A percentile compares a stretch with the other conserved stretches of the same genome.
Conservation (phyloP, 2,888 invertebrate species). For the Ophion ventricosus region DNA sequence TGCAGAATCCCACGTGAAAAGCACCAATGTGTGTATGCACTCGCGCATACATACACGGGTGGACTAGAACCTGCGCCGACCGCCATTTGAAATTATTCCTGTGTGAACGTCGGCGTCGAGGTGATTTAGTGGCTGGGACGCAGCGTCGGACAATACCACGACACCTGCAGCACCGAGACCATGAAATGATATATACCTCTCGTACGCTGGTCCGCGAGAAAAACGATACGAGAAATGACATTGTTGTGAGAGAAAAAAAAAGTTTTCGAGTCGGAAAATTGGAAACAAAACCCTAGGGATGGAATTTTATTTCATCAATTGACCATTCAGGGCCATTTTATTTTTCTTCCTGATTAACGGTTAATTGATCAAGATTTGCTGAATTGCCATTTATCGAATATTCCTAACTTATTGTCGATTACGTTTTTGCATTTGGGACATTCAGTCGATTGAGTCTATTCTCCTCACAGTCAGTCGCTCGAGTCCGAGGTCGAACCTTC, state of each 20-base stretch:
- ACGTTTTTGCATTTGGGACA: neutral
- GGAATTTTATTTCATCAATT: too few species aligned
- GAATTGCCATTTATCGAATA: neutral
- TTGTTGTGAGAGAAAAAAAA: neutral
- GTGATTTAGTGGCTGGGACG: conserved; percentile 77
- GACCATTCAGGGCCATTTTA: neutral
- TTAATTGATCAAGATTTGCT: neutral
- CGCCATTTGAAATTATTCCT: conserved; percentile 72
- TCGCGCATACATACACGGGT: neutral
- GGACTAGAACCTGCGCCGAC: conserved; percentile 26
- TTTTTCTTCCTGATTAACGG: neutral
- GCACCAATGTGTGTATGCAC: conserved; percentile 70
- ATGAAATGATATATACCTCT: conserved; percentile 40
- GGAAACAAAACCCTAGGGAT: neutral
- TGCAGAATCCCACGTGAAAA: conserved; percentile 53
- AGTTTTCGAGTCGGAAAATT: neutral
- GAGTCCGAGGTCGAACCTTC: conserved; percentile 59
- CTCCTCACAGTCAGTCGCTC: conserved; percentile 38
- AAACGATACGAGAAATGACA: neutral
- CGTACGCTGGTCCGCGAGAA: neutral
- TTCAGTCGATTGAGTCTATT: neutral
- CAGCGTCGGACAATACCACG: conserved; percentile 80
- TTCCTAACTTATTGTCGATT: neutral
- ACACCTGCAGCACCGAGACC: conserved; percentile 74
- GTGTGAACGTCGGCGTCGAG: conserved; percentile 75